phyloP scores from a whole-genome alignment of 2,113 vertebrate species.

The Osmerus eperlanus region DNA sequence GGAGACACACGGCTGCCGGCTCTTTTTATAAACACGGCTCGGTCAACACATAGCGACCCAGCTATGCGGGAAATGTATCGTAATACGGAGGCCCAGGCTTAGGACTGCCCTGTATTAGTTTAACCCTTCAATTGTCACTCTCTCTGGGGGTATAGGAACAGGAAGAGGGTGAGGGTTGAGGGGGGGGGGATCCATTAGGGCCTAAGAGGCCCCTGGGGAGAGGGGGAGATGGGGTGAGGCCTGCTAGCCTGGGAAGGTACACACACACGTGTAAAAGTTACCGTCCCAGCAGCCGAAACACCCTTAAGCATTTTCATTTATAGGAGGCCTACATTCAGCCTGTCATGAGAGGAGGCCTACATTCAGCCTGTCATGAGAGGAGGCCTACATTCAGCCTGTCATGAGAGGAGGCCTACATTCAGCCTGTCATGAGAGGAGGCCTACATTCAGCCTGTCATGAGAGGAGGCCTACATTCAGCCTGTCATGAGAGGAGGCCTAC shows the following conservation, averaged over 20 bases:
- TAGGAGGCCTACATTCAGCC: too few species aligned
- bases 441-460: too few species aligned
- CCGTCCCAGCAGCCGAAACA: too few species aligned
- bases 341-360: too few species aligned
- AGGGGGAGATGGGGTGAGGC: neutral
- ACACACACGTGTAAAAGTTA: neutral
- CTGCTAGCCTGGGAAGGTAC: neutral
- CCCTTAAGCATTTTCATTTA: too few species aligned
- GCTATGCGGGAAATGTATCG: constrained; percentile 32
- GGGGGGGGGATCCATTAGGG: constrained; percentile 19
- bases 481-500: too few species aligned
- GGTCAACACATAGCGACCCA: constrained; percentile 25
- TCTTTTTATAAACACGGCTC: constrained; percentile 27
- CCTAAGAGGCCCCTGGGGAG: constrained; percentile 9
- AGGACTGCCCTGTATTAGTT: constrained; percentile 52
- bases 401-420: too few species aligned
- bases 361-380: too few species aligned
- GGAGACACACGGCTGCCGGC: constrained; percentile 8
- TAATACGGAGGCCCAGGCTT: constrained; percentile 36
- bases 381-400: too few species aligned
- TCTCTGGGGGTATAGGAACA: constrained; percentile 23
- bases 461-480: too few species aligned
- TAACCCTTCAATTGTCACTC: constrained; percentile 68
- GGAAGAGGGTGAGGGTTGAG: constrained; percentile 26
- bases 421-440: too few species aligned